Evolutionary conservation across 2,113 vertebrate genomes (phyloP), one percentile per base, ranked within the genome.

Genomic region (Thunnus maccoyii): DNA sequence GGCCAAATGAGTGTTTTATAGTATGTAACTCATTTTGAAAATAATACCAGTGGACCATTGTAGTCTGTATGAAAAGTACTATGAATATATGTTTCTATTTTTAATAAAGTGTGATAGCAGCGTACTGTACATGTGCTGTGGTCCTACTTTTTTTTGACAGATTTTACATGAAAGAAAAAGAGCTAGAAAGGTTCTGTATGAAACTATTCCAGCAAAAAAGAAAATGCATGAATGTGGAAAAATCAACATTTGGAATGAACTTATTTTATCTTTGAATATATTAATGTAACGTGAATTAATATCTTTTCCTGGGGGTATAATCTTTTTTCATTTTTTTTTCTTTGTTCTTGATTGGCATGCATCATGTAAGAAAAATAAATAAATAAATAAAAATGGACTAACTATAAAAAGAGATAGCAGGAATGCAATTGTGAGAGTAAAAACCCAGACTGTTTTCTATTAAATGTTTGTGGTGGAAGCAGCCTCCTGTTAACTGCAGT

Each of bases 61-160:
- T 92, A 94, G 93, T 91, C 87, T 94, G 93, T 93, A 93, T 92
- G 79, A 86, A 90, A 93, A 93, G 83, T 93, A 91, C 88, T 91
- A 94, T 93, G 90, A 93, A 92, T 91, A 94, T 91, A 93, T 93
- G 91, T 93, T 93, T 94, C 90, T 94, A 94, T 94, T 94, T 94
- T 94, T 92, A 93, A 94, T 94, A 92, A 94, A 94, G 85, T 92
- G 93, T 94, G 83, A 92, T 93, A 92, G 92, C 88, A 92, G 88
- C 61, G 15, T 91, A 81, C 77, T 80, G 52, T 83, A 77, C 57
- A 66, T 78, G 72, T 85, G 82, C 77, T 88, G 76, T 82, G 70
- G 58, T 91, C 70, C 76, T 85, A 78, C 73, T 88, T 89, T 88
- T 79, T 80, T 81, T n/a, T 47, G 32, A 36, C 32, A 36, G 32